These are phyloP conservation scores for Scopus umbretta DNA, from an alignment of 2,113 vertebrate species.

Conservation along the genomic window DNA sequence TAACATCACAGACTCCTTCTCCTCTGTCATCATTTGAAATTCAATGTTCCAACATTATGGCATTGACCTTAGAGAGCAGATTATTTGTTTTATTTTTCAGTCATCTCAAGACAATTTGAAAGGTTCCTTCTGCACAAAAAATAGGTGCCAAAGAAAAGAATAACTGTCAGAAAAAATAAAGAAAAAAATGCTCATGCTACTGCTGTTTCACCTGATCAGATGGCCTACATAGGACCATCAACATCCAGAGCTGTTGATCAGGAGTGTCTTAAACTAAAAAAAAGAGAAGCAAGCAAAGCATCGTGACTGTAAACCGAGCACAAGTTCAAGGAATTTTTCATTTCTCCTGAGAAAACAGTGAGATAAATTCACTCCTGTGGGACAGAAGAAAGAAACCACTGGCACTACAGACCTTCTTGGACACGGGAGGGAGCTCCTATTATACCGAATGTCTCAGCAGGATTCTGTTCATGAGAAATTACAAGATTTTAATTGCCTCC, in stretches of 20 bases:
- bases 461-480: not conserved
- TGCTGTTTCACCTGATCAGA: not conserved
- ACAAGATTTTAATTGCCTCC: not conserved
- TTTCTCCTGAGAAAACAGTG: not conserved
- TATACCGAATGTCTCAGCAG: not conserved
- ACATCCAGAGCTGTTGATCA: not conserved
- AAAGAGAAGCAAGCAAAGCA: not conserved
- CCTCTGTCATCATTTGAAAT: not conserved
- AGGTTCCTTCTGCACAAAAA: not conserved
- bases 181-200: fast-evolving
- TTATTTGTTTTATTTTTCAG: not conserved
- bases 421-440: not conserved
- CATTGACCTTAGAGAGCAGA: not conserved
- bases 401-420: not conserved
- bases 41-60: not conserved
- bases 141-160: not conserved
- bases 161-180: not conserved
- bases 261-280: not conserved
- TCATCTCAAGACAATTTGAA: not conserved
- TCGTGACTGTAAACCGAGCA: not conserved
- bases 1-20: not conserved
- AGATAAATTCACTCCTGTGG: not conserved
- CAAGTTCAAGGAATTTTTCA: not conserved
- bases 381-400: not conserved
- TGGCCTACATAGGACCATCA: not conserved